Conservation (phyloP, 2,888 invertebrate genomes). For the Caenorhabditis japonica region DNA sequence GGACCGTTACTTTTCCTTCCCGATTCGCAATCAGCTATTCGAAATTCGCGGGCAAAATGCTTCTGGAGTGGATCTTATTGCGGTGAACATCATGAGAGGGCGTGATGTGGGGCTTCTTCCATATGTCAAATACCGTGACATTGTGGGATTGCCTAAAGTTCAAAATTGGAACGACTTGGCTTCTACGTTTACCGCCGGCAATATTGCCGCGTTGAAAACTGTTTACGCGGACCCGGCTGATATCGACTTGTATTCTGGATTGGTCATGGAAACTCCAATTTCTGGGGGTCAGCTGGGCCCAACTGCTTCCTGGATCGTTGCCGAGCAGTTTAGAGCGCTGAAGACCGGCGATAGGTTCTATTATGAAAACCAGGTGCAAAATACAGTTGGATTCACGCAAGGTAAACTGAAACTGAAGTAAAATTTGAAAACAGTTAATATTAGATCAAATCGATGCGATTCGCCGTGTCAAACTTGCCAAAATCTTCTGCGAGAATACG, state of each 20-base stretch:
- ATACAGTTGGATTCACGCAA: constrained; percentile 36
- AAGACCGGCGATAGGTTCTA: constrained; percentile 65
- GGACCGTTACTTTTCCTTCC: constrained; percentile 61
- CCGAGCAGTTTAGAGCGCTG: constrained; percentile 58
- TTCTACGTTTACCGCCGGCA: constrained; percentile 47
- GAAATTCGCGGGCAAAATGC: constrained; percentile 86
- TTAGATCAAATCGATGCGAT: constrained; percentile 36
- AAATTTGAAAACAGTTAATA: too few species aligned
- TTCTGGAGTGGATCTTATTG: constrained; percentile 89
- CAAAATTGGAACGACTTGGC: constrained; percentile 54
- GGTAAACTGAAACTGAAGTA: too few species aligned
- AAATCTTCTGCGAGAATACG: constrained; percentile 37
- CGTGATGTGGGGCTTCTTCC: constrained; percentile 62
- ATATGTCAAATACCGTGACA: constrained; percentile 33
- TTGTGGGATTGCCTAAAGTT: constrained; percentile 47
- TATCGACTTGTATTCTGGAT: constrained; percentile 63
- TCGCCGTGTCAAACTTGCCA: constrained; percentile 39
- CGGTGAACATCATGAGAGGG: constrained; percentile 88
- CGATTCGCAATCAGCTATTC: constrained; percentile 80
- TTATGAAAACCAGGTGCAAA: constrained; percentile 49
- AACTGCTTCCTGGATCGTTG: constrained; percentile 62
- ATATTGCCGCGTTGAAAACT: constrained; percentile 45
- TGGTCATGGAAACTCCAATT: constrained; percentile 63
- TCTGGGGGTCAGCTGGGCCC: constrained; percentile 59
- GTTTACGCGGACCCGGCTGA: constrained; percentile 61